Conservation (phyloP, 2,797 vertebrate species). For the Megaceryle alcyon region DNA sequence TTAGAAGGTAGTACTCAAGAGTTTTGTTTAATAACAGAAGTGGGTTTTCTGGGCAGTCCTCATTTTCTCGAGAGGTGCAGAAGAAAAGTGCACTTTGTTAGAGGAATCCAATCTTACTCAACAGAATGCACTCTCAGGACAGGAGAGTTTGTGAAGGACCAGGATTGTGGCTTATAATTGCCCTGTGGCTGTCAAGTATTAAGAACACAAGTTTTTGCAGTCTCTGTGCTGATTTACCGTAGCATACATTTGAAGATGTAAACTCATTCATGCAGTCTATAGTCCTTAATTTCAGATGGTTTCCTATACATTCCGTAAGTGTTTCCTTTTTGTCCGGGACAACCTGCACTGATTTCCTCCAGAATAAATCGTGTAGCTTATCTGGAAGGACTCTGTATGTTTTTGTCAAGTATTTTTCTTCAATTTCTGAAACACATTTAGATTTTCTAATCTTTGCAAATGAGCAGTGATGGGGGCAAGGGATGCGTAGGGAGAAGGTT, state of each 20-base stretch:
- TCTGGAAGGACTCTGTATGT: not conserved
- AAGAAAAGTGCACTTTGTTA: not conserved
- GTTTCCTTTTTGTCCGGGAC: not conserved
- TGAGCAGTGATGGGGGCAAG: not conserved
- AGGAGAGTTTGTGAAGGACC: not conserved
- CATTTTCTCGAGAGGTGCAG: not conserved
- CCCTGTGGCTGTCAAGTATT: not conserved
- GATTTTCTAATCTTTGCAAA: not conserved
- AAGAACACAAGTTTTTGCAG: not conserved
- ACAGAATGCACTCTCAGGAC: not conserved
- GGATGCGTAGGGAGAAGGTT: not conserved
- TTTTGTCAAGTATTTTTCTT: not conserved
- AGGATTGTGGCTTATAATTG: not conserved
- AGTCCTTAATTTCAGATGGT: not conserved
- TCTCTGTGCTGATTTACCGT: not conserved
- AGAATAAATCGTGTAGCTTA: not conserved
- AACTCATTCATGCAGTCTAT: not conserved
- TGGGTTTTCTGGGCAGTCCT: not conserved
- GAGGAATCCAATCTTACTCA: not conserved
- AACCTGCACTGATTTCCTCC: not conserved
- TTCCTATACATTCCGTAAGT: not conserved
- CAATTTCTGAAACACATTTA: not conserved
- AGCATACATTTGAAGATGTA: not conserved
- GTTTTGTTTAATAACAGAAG: not conserved
- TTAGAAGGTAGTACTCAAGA: not conserved